Percentiles rank a stretch among this genome's conserved stretches.
phyloP scores from a whole-genome alignment of 2,888 invertebrate species.

The Odontothrips loti region DNA sequence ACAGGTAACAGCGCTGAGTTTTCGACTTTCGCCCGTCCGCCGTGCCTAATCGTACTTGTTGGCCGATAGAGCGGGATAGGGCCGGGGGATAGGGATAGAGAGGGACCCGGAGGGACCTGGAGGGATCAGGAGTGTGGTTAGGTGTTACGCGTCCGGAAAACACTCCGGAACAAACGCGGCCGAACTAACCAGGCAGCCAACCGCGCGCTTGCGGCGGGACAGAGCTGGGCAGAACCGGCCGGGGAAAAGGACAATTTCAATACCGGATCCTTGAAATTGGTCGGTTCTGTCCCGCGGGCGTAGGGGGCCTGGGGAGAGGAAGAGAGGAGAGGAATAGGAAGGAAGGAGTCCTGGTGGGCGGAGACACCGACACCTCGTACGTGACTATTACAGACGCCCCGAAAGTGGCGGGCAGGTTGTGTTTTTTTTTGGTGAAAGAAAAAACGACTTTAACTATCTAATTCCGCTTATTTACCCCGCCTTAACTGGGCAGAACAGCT shows the following conservation, averaged over 20 bases:
- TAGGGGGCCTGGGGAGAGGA: background rate
- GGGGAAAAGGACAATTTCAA: too few species aligned
- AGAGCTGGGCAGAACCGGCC: background rate
- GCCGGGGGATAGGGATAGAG: background rate
- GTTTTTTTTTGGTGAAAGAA: too few species aligned
- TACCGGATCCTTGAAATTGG: too few species aligned
- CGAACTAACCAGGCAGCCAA: background rate
- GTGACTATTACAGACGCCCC: too few species aligned
- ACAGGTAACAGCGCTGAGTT: too few species aligned
- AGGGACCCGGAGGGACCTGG: background rate
- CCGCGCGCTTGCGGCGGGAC: background rate
- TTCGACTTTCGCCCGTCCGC: background rate
- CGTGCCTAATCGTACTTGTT: background rate
- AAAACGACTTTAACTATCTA: background rate
- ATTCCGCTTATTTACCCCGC: background rate
- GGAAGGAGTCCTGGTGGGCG: background rate
- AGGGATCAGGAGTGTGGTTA: background rate
- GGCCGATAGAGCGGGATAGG: background rate
- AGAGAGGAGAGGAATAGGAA: background rate
- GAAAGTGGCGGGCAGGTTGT: too few species aligned
- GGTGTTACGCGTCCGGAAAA: background rate
- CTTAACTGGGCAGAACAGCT: background rate
- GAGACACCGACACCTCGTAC: too few species aligned
- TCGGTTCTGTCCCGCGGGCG: too few species aligned
- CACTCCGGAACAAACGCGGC: background rate